Percentiles rank a stretch among this genome's conserved stretches.
Evolutionary conservation across 2,797 vertebrate species (phyloP).

Genomic region (Sylvia borin): DNA sequence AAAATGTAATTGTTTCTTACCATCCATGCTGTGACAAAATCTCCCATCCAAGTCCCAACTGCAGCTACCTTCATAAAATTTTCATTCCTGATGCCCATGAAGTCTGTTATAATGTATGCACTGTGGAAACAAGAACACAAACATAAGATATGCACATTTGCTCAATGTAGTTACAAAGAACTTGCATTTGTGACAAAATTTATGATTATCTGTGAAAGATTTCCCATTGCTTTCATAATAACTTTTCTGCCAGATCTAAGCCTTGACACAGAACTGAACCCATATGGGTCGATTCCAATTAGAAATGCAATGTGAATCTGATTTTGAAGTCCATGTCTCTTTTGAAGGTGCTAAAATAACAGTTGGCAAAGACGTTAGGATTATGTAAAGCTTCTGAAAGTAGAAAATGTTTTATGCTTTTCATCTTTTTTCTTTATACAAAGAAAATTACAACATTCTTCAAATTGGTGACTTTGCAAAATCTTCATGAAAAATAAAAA

Average conservation of each 20-base stretch:
- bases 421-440: background rate
- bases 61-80: conserved; percentile 98
- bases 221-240: background rate
- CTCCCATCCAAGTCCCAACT: conserved; percentile 98
- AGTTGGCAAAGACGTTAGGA: background rate
- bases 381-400: background rate
- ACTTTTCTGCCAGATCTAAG: background rate
- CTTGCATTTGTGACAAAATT: background rate
- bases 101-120: conserved; percentile 93
- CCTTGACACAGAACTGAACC: background rate
- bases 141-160: background rate
- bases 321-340: background rate
- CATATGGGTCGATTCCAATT: background rate
- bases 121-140: conserved; percentile 80
- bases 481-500: background rate
- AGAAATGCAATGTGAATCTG: background rate
- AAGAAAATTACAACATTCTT: background rate
- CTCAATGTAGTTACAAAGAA: conserved; percentile 1
- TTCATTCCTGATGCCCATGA: conserved; percentile 98
- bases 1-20: conserved; percentile 78
- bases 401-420: conserved; percentile 23
- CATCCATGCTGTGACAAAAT: conserved; percentile 99
- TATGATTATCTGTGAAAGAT: background rate
- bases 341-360: background rate
- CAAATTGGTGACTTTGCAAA: background rate